Conservation (phyloP, 2,888 invertebrate genomes). For the Minunthozetes semirufus region DNA sequence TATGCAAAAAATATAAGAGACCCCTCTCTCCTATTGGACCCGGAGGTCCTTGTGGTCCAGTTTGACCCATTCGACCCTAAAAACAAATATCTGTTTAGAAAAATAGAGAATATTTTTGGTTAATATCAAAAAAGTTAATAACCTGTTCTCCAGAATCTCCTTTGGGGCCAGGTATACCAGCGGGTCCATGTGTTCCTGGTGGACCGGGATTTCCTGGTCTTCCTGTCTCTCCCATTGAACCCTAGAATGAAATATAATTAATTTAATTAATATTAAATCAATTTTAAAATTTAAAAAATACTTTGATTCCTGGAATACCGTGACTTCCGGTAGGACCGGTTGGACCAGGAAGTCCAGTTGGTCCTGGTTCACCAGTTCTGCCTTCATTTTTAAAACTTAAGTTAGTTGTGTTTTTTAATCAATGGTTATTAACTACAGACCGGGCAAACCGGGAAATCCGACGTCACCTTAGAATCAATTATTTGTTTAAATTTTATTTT, state of each 20-base stretch:
- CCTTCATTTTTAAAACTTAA: conserved; percentile 55
- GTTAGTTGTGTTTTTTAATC: background rate
- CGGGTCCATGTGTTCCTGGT: conserved; percentile 45
- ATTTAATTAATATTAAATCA: no score
- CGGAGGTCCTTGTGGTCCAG: conserved; percentile 56
- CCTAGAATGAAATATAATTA: conserved; percentile 5
- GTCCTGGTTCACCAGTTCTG: conserved; percentile 63
- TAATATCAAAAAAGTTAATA: background rate
- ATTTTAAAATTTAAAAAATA: no score
- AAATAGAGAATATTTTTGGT: background rate
- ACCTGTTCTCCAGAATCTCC: conserved; percentile 57
- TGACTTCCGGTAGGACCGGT: conserved; percentile 65
- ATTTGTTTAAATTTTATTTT: background rate
- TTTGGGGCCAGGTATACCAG: conserved; percentile 56
- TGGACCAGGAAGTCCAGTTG: conserved; percentile 68
- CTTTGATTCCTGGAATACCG: conserved; percentile 49
- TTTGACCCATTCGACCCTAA: conserved; percentile 54
- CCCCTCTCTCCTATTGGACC: conserved; percentile 58
- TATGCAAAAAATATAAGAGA: no score
- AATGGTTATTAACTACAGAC: conserved; percentile 47
- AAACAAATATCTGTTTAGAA: background rate
- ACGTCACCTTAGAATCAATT: conserved; percentile 59
- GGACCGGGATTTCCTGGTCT: conserved; percentile 38
- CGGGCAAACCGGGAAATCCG: conserved; percentile 60
- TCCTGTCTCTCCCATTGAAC: conserved; percentile 40